Base-by-base conservation (phyloP, 2,113 vertebrate genomes). In the Oryzias javanicus region DNA sequence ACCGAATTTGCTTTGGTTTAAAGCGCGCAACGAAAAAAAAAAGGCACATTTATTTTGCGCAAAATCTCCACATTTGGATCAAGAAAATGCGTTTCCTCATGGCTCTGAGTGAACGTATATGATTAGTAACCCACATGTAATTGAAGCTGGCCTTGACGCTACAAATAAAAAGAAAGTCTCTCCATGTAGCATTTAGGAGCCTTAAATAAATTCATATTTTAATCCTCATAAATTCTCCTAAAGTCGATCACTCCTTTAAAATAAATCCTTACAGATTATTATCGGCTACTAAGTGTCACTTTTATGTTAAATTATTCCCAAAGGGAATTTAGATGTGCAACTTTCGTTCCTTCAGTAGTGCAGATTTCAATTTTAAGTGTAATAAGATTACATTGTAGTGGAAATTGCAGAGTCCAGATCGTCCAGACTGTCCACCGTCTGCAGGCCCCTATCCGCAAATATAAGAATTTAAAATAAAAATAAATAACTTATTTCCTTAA, bases 401-500 rank as follows among this genome's bases (percentile, higher is more conserved):
- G 3, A 57, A 42, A 45, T 19, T 55, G 49, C 54, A 69, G 45
- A 46, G 20, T 52, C 16, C 27, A 10, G 42, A 14, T 20, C 53
- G 24, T 42, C 47, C 14, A 20, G 40, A 17, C 18, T 18, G n/a
- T 50, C 47, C 18, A 71, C 72, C 74, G 76, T 60, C 77, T 76
- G 72, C 67, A 52, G 18, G 24, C 24, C 48, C 56, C 60, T 65
- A 12, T 35, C 10, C 35, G 12, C 12, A 3, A 10, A 35, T 10
- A 35, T 10, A 35, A 10, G 2, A 10, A 8, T 1, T 8, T 35
- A 10, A 35, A 10, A 35, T 47, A 42, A 54, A 46, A 10, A 47
- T 3, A 47, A 18, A 18, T 6, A 46, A n/a, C 17, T 7, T 18
- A 0, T 24, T 6, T 16, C 15, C 4, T 35, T 35, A 6, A 13